A percentile compares a stretch with the other conserved stretches of the same genome.
phyloP scores from a whole-genome alignment of 2,113 vertebrate species.

The Menura novaehollandiae region DNA sequence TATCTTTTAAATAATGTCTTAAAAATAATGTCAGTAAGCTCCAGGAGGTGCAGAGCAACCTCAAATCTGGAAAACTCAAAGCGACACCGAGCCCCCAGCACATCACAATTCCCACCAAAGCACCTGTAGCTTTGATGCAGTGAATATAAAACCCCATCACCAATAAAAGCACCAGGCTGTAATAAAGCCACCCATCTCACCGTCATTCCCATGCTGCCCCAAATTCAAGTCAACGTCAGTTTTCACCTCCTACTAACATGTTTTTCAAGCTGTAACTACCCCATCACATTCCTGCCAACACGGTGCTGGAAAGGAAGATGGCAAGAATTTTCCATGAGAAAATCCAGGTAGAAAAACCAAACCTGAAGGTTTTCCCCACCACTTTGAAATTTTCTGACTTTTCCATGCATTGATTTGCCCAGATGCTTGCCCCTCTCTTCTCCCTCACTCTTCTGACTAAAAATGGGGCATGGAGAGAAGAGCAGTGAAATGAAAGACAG shows the following conservation, averaged over 20 bases:
- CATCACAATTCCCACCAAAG: neutral
- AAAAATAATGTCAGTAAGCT: neutral
- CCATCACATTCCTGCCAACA: neutral
- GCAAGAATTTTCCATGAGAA: neutral
- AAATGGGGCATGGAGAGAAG: neutral
- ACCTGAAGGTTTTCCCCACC: neutral
- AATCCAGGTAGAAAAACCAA: neutral
- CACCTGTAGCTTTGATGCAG: neutral
- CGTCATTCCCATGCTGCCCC: neutral
- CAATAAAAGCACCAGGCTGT: neutral
- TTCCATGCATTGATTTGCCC: neutral
- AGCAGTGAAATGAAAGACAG: neutral
- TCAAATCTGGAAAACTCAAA: neutral
- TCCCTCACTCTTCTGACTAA: neutral
- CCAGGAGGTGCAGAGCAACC: neutral
- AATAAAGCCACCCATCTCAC: neutral
- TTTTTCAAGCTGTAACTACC: neutral
- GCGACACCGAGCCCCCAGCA: rapidly evolving
- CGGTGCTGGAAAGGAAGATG: neutral
- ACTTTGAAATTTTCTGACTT: neutral
- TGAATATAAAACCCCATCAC: neutral
- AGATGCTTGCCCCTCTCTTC: neutral
- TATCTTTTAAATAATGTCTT: neutral
- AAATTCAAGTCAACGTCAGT: neutral
- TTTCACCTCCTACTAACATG: neutral